Evolutionary conservation across 2,797 vertebrate genomes (phyloP).

Genomic region (Denticeps clupeoides): DNA sequence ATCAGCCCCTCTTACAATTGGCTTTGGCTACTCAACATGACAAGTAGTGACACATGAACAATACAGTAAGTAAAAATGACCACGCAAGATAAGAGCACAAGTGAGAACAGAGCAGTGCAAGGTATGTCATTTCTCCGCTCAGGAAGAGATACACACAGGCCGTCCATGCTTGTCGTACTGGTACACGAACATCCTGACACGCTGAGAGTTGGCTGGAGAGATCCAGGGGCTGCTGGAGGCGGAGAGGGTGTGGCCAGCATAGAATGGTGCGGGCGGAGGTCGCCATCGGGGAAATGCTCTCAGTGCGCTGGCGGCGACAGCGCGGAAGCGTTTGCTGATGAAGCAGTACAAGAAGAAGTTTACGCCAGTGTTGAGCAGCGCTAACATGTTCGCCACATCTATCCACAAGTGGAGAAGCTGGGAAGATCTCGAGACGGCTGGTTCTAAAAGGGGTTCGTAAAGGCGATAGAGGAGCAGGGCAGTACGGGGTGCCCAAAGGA

Average conservation of each 20-base stretch:
- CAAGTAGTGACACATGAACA: too few relatives aligned
- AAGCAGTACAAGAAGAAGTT: constrained; percentile 99
- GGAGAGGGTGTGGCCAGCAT: constrained; percentile 69
- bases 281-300: constrained; percentile 76
- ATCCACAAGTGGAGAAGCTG: constrained; percentile 76
- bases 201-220: constrained; percentile 69
- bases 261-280: constrained; percentile 57
- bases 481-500: constrained; percentile 87
- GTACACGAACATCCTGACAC: constrained; percentile 74
- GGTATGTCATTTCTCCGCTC: constrained; percentile 21
- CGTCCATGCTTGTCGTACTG: constrained; percentile 69
- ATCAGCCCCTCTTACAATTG: too few relatives aligned
- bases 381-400: constrained; percentile 89
- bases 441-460: constrained; percentile 75
- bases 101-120: too few relatives aligned
- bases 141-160: constrained; percentile 63
- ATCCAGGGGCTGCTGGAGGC: constrained; percentile 75
- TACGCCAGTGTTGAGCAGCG: constrained; percentile 88
- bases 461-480: constrained; percentile 89
- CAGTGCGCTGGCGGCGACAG: constrained; percentile 81
- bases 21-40: too few relatives aligned
- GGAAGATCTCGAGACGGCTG: constrained; percentile 44
- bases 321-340: constrained; percentile 91
- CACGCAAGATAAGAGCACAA: too few relatives aligned
- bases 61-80: too few relatives aligned